Evolutionary conservation across 2,888 invertebrate genomes (phyloP).

Genomic region (Brachypalpus laphriformis): DNA sequence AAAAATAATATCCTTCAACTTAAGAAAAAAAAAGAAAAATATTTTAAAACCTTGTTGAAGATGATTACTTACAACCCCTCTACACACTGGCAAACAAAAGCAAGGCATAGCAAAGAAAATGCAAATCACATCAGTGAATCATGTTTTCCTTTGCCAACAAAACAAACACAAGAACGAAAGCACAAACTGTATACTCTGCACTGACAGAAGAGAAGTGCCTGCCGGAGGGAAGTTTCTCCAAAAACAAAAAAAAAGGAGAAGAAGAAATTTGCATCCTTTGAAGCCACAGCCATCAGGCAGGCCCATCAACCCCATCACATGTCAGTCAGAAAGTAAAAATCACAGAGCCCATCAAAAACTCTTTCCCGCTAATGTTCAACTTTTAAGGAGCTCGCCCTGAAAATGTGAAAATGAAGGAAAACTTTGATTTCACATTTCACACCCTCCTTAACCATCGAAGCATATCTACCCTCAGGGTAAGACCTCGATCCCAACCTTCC

Average conservation of each 20-base stretch:
- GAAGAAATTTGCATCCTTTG: slow-evolving; percentile 45
- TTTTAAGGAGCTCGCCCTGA: slow-evolving; percentile 35
- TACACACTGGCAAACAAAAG: slow-evolving; percentile 4
- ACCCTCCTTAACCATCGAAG: slow-evolving; percentile 56
- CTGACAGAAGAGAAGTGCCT: slow-evolving; percentile 3
- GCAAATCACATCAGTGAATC: slow-evolving; percentile 61
- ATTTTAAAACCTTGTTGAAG: slow-evolving; percentile 11
- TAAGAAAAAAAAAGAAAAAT: neutral
- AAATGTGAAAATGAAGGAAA: slow-evolving; percentile 38
- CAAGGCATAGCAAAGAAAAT: slow-evolving; percentile 20
- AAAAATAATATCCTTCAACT: neutral
- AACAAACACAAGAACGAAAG: slow-evolving; percentile 28
- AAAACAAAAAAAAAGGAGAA: neutral
- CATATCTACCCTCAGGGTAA: slow-evolving; percentile 12
- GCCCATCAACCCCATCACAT: neutral
- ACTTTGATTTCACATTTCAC: slow-evolving; percentile 61
- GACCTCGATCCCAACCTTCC: neutral
- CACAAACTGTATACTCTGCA: slow-evolving; percentile 9
- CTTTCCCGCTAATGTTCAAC: slow-evolving; percentile 42
- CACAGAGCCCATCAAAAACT: neutral
- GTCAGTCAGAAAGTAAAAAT: slow-evolving; percentile 27
- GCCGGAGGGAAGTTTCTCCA: neutral
- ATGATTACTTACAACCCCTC: slow-evolving; percentile 36
- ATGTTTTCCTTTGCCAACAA: slow-evolving; percentile 55
- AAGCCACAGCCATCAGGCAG: slow-evolving; percentile 17